Evolutionary conservation across 1,140 invertebrate species (phyloP), one percentile per base, ranked within the genome.

Genomic region (Cataglyphis hispanica): DNA sequence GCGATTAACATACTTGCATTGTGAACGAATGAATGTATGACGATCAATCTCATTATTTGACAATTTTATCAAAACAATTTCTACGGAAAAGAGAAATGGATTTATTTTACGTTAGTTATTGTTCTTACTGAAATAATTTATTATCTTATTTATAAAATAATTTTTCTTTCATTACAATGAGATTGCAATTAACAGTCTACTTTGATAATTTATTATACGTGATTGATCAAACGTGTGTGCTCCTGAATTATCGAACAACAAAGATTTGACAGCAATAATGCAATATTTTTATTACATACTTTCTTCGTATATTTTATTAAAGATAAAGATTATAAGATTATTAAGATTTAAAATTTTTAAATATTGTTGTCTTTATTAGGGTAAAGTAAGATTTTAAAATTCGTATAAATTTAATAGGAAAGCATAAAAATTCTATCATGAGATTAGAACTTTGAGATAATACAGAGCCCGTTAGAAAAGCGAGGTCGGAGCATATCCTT

Each of bases 381-480:
- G 19, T 4, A 11, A n/a, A 31, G 4, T 22, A 22, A 22, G 16
- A 4, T 22, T 25, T 63, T 31, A 1, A 61, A 50, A 67, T 78
- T 63, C 5, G 11, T 10, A 46, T 43, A 43, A 43, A 43, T 43
- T 19, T 16, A 8, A 76, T 60, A 27, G 25, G 13, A 8, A 46
- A 43, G 66, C 5, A 46, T 25, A 25, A 67, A 50, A 80, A 67
- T 53, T 80, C 19, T 69, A n/a, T 74, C 34, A 27, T 34, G 31
- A 50, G 46, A 74, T 83, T 74, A 22, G 67, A 43, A 81, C n/a
- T 25, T 34, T 19, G 16, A 19, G 13, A 27, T n/a, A 72, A 19
- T 27, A 37, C 11, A 37, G 10, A 6, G 58, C 5, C 75, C 34
- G 66, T 72, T 72, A 72, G 50, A 81, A 81, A 63, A 81, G 66